Evolutionary conservation across 2,888 invertebrate genomes (phyloP).

Genomic region (Nephrotoma flavescens): DNA sequence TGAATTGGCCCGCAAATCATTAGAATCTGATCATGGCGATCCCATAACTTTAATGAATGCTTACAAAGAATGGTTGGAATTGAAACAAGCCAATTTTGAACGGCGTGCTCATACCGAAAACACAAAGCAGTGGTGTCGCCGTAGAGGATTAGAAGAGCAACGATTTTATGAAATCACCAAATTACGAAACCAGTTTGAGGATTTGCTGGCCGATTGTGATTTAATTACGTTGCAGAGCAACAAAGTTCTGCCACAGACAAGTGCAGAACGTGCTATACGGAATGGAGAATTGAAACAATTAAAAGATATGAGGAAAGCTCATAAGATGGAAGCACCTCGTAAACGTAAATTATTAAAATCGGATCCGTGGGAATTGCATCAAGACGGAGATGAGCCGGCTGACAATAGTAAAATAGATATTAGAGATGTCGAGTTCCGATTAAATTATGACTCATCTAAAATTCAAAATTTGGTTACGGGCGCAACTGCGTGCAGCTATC

Average conservation of each 20-base stretch:
- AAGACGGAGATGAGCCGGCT: slow-evolving; percentile 34
- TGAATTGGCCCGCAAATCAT: slow-evolving; percentile 57
- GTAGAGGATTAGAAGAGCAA: slow-evolving; percentile 89
- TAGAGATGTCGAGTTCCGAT: slow-evolving; percentile 73
- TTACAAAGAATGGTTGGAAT: slow-evolving; percentile 77
- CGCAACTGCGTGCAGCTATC: slow-evolving; percentile 45
- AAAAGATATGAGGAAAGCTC: slow-evolving; percentile 61
- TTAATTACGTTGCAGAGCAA: slow-evolving; percentile 37
- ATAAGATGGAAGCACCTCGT: slow-evolving; percentile 52
- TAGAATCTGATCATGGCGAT: slow-evolving; percentile 93
- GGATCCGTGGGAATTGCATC: slow-evolving; percentile 49
- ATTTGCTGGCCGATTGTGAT: slow-evolving; percentile 58
- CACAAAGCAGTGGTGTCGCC: slow-evolving; percentile 71
- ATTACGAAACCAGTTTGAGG: slow-evolving; percentile 74
- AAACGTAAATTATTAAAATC: slow-evolving; percentile 61
- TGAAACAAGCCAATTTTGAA: slow-evolving; percentile 42
- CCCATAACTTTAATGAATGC: slow-evolving; percentile 78
- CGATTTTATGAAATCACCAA: slow-evolving; percentile 89
- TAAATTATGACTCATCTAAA: slow-evolving; percentile 59
- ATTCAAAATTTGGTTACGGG: slow-evolving; percentile 52
- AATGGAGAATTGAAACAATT: slow-evolving; percentile 83
- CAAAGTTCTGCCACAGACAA: slow-evolving; percentile 39
- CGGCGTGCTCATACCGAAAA: slow-evolving; percentile 18
- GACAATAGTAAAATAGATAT: slow-evolving; percentile 50
- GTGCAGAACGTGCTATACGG: slow-evolving; percentile 63